A percentile compares a stretch with the other conserved stretches of the same genome.
These are phyloP conservation scores for Cheumatopsyche charites DNA, from an alignment of 1,140 invertebrate genomes.

Conservation along the genomic window DNA sequence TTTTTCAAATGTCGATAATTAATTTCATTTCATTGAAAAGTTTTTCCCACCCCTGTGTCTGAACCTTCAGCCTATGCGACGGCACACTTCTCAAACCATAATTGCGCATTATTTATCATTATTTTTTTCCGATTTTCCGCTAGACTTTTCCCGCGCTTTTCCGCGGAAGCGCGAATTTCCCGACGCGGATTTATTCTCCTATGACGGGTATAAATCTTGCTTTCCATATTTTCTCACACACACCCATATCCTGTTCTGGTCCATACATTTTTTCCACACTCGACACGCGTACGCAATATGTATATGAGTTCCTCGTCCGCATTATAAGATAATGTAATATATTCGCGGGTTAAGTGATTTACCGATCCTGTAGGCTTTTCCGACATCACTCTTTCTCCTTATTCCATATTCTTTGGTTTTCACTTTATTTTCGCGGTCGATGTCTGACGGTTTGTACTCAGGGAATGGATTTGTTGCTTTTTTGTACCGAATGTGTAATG, in stretches of 20 bases:
- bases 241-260: too few species aligned
- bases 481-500: too few species aligned
- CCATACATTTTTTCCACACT: slow-evolving; percentile 1
- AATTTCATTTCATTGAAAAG: too few species aligned
- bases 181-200: slow-evolving; percentile 31
- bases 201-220: slow-evolving; percentile 36
- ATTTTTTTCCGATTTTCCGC: not conserved
- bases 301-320: not conserved
- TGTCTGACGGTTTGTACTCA: slow-evolving; percentile 22
- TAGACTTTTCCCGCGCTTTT: not conserved
- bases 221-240: slow-evolving; percentile 17
- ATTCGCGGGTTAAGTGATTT: slow-evolving; percentile 40
- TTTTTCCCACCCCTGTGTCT: too few species aligned
- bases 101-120: too few species aligned
- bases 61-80: too few species aligned
- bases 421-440: slow-evolving; percentile 18
- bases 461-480: not conserved
- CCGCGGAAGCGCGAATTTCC: not conserved
- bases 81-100: too few species aligned
- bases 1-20: too few species aligned
- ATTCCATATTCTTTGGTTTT: slow-evolving; percentile 23
- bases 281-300: too few species aligned
- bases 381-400: slow-evolving; percentile 13
- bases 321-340: slow-evolving; percentile 40
- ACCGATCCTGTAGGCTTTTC: slow-evolving; percentile 28